Base-by-base conservation (phyloP, 2,888 invertebrate genomes). In the Diabrotica balteata region DNA sequence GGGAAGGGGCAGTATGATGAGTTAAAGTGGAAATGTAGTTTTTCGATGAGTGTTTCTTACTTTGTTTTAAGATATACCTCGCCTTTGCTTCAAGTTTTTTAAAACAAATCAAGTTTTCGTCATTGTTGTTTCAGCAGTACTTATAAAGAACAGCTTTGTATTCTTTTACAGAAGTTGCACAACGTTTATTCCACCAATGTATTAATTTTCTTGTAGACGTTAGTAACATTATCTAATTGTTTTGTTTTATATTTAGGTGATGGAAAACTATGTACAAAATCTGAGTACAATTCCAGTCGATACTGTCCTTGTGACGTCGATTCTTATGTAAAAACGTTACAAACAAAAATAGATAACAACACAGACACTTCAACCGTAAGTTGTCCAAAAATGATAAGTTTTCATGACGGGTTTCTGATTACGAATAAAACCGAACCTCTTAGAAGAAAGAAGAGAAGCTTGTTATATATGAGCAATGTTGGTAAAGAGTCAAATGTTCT, bases 261-360 rank as follows among this genome's bases (percentile, higher is more conserved):
- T 45, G 45, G 65, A n/a, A 55, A 57, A 54, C 8, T 59, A 4
- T 80, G 80, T 63, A 71, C 32, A 32, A 32, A 66, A 5, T 69
- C 74, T 60, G 80, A 80, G 57, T 80, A 77, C 67, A 73, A 75
- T 10, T 63, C 71, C 7, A 74, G 72, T 59, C 69, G 75, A 7
- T 73, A 78, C 32, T 80, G 80, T 55, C 70, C 78, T 42, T 80
- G 80, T 69, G 75, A 77, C 60, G 69, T 80, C 4, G 75, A 78
- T 47, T 63, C 64, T 8, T 76, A 78, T 59, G 43, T 75, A 42
- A 45, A 66, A 9, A 52, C 43, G 8, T 49, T 76, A 17, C 50
- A 68, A 52, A 50, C 67, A 7, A 69, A 71, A 32, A 22, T 74
- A 10, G 67, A 68, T 8, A 72, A 66, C 42, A 49, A 61, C 4